These are phyloP conservation scores for Notothenia rossii DNA, from an alignment of 2,113 vertebrate species.

Conservation along the genomic window DNA sequence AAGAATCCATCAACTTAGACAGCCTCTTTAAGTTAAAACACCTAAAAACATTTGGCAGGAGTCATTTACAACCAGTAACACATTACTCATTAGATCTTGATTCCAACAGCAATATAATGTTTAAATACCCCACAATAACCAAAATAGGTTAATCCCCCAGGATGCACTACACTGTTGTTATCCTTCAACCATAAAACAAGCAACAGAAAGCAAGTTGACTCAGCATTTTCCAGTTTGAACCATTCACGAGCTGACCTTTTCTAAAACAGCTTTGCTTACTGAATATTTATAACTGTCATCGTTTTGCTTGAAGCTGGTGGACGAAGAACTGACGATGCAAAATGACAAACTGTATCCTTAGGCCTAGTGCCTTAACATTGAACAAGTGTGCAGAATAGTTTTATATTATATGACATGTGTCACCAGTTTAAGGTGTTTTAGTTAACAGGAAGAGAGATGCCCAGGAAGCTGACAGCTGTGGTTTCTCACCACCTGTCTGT, in stretches of 20 bases:
- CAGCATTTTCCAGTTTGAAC: slow-evolving; percentile 13
- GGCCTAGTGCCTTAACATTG: neutral
- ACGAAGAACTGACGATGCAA: neutral
- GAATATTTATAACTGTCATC: slow-evolving; percentile 9
- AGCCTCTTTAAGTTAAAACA: slow-evolving; percentile 44
- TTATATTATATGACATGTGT: too few relatives aligned
- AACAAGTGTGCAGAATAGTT: neutral
- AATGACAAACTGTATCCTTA: neutral
- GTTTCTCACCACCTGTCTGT: neutral
- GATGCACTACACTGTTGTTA: neutral
- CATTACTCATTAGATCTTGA: slow-evolving; percentile 37
- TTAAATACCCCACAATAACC: neutral
- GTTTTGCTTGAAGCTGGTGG: neutral
- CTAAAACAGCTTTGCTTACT: slow-evolving; percentile 2
- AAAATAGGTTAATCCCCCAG: neutral
- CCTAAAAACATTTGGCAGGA: neutral
- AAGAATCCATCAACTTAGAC: slow-evolving; percentile 48
- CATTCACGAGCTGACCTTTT: slow-evolving; percentile 22
- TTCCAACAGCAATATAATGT: slow-evolving; percentile 18
- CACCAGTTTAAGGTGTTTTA: too few relatives aligned
- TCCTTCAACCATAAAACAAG: slow-evolving; percentile 1
- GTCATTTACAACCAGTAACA: neutral
- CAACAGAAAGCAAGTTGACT: slow-evolving; percentile 14
- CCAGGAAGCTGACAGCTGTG: neutral
- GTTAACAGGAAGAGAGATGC: neutral